A percentile compares a stretch with the other conserved stretches of the same genome.
phyloP scores from a whole-genome alignment of 1,140 invertebrate species.

The Venustaconcha ellipsiformis region DNA sequence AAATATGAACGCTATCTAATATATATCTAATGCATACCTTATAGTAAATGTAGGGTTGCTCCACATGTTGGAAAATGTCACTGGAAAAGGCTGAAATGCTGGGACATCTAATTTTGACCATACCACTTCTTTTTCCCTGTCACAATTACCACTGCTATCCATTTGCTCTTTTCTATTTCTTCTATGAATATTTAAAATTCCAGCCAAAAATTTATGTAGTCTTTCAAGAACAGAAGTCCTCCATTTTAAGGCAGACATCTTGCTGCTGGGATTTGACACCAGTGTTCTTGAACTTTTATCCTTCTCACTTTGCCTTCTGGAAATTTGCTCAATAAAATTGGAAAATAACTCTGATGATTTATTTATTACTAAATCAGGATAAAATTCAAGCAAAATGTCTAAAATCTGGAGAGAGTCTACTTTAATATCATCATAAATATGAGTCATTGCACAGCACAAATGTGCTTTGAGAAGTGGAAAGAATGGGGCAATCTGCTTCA shows the following conservation, averaged over 20 bases:
- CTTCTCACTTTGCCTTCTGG: conserved; percentile 40
- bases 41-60: conserved; percentile 11
- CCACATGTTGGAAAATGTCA: conserved; percentile 12
- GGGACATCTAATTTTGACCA: conserved; percentile 10
- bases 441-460: conserved; percentile 87
- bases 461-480: conserved; percentile 82
- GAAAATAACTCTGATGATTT: conserved; percentile 79
- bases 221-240: conserved; percentile 51
- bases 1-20: too few species aligned
- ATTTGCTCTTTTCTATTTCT: not conserved
- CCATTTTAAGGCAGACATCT: conserved; percentile 56
- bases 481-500: conserved; percentile 75
- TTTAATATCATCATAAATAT: conserved; percentile 82
- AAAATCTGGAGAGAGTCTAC: conserved; percentile 84
- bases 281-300: conserved; percentile 38
- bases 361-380: conserved; percentile 74
- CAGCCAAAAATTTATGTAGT: conserved; percentile 46
- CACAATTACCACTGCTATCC: not conserved
- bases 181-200: conserved; percentile 24
- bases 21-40: not conserved
- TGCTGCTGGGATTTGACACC: conserved; percentile 54
- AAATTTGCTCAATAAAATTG: conserved; percentile 84
- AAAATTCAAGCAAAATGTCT: conserved; percentile 75
- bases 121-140: not conserved
- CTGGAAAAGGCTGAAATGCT: conserved; percentile 16